Conservation (phyloP, 2,888 invertebrate genomes). For the Platerodrilus igneus region DNA sequence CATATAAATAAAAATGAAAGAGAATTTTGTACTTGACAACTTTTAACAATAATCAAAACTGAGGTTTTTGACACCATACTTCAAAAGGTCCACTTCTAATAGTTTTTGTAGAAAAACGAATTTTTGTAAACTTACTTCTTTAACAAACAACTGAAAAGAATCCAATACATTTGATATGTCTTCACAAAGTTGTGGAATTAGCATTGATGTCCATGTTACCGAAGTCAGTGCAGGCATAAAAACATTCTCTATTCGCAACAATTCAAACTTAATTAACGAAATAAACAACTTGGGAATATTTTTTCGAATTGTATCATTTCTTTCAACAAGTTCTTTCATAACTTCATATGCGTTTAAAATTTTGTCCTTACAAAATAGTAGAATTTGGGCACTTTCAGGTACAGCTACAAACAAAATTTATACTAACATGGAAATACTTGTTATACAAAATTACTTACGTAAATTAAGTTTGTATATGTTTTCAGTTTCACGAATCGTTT, state of each 20-base stretch:
- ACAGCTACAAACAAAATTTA: conserved; percentile 50
- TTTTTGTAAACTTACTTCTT: conserved; percentile 49
- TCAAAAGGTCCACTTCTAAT: background rate
- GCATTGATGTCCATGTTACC: conserved; percentile 78
- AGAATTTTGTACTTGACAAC: too few species aligned
- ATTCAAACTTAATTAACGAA: conserved; percentile 62
- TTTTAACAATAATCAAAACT: too few species aligned
- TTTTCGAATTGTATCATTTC: conserved; percentile 57
- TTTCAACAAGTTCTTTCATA: conserved; percentile 58
- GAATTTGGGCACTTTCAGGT: conserved; percentile 70
- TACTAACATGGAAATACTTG: background rate
- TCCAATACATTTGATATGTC: conserved; percentile 55
- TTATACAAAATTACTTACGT: conserved; percentile 46
- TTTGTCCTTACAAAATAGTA: conserved; percentile 68
- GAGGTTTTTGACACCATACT: background rate
- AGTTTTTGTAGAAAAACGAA: background rate
- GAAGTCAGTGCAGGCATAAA: conserved; percentile 72
- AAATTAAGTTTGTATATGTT: conserved; percentile 74
- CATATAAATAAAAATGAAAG: too few species aligned
- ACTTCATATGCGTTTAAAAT: conserved; percentile 59
- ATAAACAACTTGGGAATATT: conserved; percentile 65
- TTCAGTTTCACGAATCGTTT: conserved; percentile 75
- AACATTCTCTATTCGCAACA: conserved; percentile 64
- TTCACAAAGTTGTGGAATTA: conserved; percentile 60
- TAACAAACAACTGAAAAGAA: conserved; percentile 62